phyloP scores from a whole-genome alignment of 2,888 invertebrate genomes.

The Lithodes maja region DNA sequence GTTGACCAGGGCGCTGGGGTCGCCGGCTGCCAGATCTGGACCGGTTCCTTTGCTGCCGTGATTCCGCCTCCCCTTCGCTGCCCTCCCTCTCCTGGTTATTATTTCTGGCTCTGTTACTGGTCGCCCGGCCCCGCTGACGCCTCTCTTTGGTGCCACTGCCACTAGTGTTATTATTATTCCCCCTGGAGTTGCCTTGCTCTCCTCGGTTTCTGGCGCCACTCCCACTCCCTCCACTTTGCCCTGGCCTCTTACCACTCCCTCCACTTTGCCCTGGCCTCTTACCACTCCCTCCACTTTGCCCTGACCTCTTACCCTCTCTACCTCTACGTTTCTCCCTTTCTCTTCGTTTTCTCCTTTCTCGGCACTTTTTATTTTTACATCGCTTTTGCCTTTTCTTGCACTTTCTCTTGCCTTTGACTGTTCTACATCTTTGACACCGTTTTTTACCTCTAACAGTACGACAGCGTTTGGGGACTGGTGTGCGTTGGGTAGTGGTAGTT shows the following conservation, averaged over 20 bases:
- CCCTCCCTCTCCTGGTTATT: neutral
- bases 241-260: slow-evolving; percentile 11
- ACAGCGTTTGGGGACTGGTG: slow-evolving; percentile 30
- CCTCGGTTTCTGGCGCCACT: neutral
- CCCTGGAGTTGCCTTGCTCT: neutral
- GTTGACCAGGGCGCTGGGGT: neutral
- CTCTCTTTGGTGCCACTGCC: neutral
- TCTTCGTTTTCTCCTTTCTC: slow-evolving; percentile 41
- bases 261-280: neutral
- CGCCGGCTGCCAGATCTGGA: neutral
- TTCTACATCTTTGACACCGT: slow-evolving; percentile 34
- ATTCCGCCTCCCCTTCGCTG: neutral
- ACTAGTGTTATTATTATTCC: neutral
- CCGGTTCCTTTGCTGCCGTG: slow-evolving; percentile 21
- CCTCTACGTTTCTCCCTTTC: slow-evolving; percentile 26
- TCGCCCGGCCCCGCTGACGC: slow-evolving; percentile 11
- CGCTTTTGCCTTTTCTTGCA: slow-evolving; percentile 41
- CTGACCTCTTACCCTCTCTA: neutral
- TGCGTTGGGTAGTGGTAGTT: neutral
- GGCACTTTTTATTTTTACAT: slow-evolving; percentile 56
- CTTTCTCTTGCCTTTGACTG: slow-evolving; percentile 50
- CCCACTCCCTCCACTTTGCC: neutral
- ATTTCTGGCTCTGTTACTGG: neutral
- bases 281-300: neutral
- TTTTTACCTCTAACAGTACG: slow-evolving; percentile 40